phyloP scores from a whole-genome alignment of 2,113 vertebrate genomes.

The Trogon melanurus region DNA sequence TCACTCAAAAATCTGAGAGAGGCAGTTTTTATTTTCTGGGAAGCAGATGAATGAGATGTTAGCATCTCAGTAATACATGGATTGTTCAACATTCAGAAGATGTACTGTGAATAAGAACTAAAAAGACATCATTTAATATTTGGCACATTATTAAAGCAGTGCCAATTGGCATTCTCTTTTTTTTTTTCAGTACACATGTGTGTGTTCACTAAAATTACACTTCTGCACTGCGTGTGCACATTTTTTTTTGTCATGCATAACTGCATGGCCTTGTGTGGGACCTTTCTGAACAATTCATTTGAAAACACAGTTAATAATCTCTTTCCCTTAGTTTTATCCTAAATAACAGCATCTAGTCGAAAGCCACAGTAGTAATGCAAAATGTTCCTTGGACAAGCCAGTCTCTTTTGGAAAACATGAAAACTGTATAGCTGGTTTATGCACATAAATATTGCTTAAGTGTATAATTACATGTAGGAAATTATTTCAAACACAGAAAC shows the following conservation, averaged over 20 bases:
- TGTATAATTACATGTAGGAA: slow-evolving; percentile 52
- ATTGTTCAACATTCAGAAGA: not conserved
- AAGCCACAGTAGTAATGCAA: not conserved
- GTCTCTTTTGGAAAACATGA: slow-evolving; percentile 32
- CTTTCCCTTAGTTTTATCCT: not conserved
- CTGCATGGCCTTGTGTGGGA: not conserved
- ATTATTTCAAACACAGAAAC: slow-evolving; percentile 56
- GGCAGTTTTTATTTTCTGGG: not conserved
- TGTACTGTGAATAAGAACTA: not conserved
- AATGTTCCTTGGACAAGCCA: slow-evolving; percentile 3
- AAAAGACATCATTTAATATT: not conserved
- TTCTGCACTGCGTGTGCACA: not conserved
- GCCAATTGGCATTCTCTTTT: not conserved
- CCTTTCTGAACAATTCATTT: not conserved
- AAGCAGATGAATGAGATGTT: not conserved
- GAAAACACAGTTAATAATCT: not conserved
- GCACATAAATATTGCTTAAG: slow-evolving; percentile 43
- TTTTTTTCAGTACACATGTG: not conserved
- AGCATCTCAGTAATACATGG: not conserved
- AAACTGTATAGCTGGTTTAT: slow-evolving; percentile 13
- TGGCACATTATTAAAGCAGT: not conserved
- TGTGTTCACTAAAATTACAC: not conserved
- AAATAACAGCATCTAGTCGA: not conserved
- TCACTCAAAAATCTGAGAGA: not conserved
- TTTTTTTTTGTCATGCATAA: not conserved